These are phyloP conservation scores for Cepaea nemoralis DNA, from an alignment of 1,140 invertebrate species.

Conservation along the genomic window DNA sequence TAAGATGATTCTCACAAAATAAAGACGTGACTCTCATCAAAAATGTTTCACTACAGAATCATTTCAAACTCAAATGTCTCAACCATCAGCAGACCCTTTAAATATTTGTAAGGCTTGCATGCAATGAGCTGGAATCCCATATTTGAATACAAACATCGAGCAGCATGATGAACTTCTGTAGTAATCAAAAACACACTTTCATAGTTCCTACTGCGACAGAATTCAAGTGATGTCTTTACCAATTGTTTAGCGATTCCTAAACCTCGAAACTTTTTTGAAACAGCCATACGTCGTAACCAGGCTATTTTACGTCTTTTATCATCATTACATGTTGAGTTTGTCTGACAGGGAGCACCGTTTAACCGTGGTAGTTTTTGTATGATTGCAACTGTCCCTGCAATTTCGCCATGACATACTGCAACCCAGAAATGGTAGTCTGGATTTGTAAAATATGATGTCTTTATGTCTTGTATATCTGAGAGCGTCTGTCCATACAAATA, in stretches of 20 bases:
- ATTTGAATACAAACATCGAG: slow-evolving; percentile 45
- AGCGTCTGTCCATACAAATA: slow-evolving; percentile 49
- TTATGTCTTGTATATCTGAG: slow-evolving; percentile 45
- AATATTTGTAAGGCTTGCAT: slow-evolving; percentile 45
- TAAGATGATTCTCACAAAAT: too few species aligned
- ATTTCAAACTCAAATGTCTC: slow-evolving; percentile 51
- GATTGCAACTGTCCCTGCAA: slow-evolving; percentile 51
- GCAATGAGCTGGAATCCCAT: slow-evolving; percentile 45
- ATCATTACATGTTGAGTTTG: background rate
- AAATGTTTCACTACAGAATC: background rate
- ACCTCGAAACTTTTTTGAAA: slow-evolving; percentile 44
- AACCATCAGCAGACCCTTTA: slow-evolving; percentile 45
- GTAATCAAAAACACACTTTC: slow-evolving; percentile 47
- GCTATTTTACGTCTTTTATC: slow-evolving; percentile 39
- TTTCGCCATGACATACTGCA: slow-evolving; percentile 38
- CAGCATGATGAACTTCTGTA: slow-evolving; percentile 51
- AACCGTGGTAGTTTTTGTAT: slow-evolving; percentile 31
- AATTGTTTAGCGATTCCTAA: slow-evolving; percentile 51
- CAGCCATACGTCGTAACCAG: slow-evolving; percentile 55
- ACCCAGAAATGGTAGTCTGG: slow-evolving; percentile 49
- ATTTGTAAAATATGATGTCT: slow-evolving; percentile 38
- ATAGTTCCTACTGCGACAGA: slow-evolving; percentile 47
- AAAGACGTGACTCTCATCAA: too few species aligned
- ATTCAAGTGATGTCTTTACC: slow-evolving; percentile 39
- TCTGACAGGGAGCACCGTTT: too few species aligned